Base-by-base conservation (phyloP, 2,113 vertebrate genomes). In the Labrus mixtus region DNA sequence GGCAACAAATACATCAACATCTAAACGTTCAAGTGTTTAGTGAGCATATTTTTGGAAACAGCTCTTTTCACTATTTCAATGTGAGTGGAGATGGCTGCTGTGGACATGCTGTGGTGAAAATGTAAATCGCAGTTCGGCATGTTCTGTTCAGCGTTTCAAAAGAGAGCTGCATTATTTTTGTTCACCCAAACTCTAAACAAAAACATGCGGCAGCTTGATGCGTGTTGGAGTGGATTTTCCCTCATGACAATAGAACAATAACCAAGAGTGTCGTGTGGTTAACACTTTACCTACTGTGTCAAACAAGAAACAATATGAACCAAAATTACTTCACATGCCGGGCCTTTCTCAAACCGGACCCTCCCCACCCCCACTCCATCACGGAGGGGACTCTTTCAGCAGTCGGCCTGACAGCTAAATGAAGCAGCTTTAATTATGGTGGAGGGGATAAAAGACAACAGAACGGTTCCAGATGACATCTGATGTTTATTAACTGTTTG, bases 121-220 rank as follows among this genome's bases (percentile, higher is more conserved):
- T 46, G 50, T 64, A 67, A 71, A 20, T 19, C 13, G 59, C 51
- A 63, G 67, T 56, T 43, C 7, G 66, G 57, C 20, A 23, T 19
- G 33, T 51, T 12, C 33, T 25, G 29, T 33, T 22, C 37, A 20
- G 19, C 23, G 63, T 58, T 55, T 70, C 54, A 4, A 33, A 33
- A 33, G 22, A 60, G 68, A 0, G 8, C 39, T 41, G 39, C 6
- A 9, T 41, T 41, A 2, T 41, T 41, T 81, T 78, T 54, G 39
- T 54, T 29, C 64, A 50, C 8, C n/a, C 57, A 64, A 58, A 69
- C 54, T 62, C 17, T 46, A 81, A 78, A 87, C 50, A 74, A 71
- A 71, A 70, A 73, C 67, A 69, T 50, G 61, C 59, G 46, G 73
- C 22, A 36, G 37, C 43, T 57, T 72, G 48, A 46, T 45, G 76